phyloP scores from a whole-genome alignment of 2,888 invertebrate genomes.

The Tuta absoluta region DNA sequence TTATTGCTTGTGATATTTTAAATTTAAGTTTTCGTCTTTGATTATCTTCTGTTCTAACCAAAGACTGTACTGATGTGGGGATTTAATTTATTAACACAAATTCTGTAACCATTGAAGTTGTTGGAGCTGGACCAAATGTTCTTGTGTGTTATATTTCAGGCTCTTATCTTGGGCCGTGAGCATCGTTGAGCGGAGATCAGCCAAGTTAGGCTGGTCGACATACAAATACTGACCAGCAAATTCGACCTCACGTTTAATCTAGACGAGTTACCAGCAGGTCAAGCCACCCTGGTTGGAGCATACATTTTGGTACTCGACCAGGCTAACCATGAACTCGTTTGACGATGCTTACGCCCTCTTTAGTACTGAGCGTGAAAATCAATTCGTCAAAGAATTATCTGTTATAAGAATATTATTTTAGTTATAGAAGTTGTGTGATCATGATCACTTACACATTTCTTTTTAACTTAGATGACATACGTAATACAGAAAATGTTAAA shows the following conservation, averaged over 20 bases:
- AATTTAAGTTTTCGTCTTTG: slow-evolving; percentile 69
- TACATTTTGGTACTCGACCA: no score
- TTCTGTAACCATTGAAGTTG: slow-evolving; percentile 41
- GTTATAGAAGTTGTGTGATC: slow-evolving; percentile 60
- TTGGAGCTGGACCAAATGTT: slow-evolving; percentile 77
- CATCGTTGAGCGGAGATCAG: no score
- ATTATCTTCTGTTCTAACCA: slow-evolving; percentile 75
- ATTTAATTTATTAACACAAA: slow-evolving; percentile 58
- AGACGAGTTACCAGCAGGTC: no score
- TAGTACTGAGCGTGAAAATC: slow-evolving; percentile 40
- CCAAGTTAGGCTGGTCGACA: no score
- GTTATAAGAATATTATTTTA: slow-evolving; percentile 47
- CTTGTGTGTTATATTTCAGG: slow-evolving; percentile 45
- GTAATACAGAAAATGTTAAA: slow-evolving; percentile 53
- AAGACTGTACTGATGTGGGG: slow-evolving; percentile 74
- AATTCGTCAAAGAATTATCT: slow-evolving; percentile 51
- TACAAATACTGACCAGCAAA: no score
- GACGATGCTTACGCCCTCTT: background rate
- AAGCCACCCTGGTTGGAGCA: no score
- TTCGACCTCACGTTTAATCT: no score
- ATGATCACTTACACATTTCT: slow-evolving; percentile 50
- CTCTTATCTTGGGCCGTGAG: slow-evolving; percentile 12
- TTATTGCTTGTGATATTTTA: slow-evolving; percentile 77
- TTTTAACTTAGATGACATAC: slow-evolving; percentile 47
- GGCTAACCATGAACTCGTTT: no score